phyloP scores from a whole-genome alignment of 2,888 invertebrate species.

The Plusia festucae region DNA sequence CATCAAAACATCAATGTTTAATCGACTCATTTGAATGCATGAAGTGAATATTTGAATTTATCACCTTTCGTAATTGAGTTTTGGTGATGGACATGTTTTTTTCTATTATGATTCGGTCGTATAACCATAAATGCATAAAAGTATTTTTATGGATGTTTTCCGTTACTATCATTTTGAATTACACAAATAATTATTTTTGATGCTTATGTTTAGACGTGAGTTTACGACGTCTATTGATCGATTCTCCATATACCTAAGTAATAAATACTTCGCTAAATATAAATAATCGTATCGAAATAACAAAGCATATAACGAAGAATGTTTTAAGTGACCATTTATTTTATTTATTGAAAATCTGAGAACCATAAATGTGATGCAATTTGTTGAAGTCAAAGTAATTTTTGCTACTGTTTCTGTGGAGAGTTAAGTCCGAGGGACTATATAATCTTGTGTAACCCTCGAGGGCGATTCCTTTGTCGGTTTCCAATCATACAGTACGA shows the following conservation, averaged over 20 bases:
- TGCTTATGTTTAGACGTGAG: conserved; percentile 42
- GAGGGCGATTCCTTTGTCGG: conserved; percentile 71
- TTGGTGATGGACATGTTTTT: conserved; percentile 73
- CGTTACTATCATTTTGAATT: conserved; percentile 42
- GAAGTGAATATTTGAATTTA: conserved; percentile 77
- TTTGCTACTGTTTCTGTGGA: conserved; percentile 75
- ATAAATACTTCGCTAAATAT: neutral
- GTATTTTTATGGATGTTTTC: conserved; percentile 58
- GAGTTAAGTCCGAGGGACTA: conserved; percentile 71
- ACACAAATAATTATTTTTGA: conserved; percentile 45
- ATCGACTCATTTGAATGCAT: conserved; percentile 83
- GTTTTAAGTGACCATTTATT: conserved; percentile 13
- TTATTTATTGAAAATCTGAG: conserved; percentile 35
- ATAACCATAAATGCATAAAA: conserved; percentile 71
- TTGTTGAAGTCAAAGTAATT: conserved; percentile 67
- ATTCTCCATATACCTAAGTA: conserved; percentile 16
- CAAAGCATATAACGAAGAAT: neutral
- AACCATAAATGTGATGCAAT: conserved; percentile 51
- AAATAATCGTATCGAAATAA: neutral
- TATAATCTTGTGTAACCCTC: conserved; percentile 66
- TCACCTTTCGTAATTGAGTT: conserved; percentile 77
- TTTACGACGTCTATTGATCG: conserved; percentile 44
- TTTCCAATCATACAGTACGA: conserved; percentile 84
- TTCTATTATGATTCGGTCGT: conserved; percentile 72
- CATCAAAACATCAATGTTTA: conserved; percentile 83